These are phyloP conservation scores for Phodopus roborovskii DNA, from an alignment of 2,113 vertebrate species.

Conservation along the genomic window DNA sequence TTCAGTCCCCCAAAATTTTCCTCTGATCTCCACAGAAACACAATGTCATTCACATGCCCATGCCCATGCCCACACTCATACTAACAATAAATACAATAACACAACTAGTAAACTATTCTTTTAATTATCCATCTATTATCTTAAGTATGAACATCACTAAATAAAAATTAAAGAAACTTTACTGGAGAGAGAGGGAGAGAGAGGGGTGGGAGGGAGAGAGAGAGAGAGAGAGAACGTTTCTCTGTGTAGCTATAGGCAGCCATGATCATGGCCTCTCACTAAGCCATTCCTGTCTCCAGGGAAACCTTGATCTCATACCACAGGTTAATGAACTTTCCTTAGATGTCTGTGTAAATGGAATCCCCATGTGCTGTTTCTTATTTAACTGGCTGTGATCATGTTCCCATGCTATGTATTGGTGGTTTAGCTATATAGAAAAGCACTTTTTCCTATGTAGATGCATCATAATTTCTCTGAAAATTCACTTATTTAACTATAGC, in stretches of 20 bases:
- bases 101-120: conserved; percentile 38
- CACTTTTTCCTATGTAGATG: not conserved
- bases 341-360: not conserved
- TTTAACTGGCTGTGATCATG: not conserved
- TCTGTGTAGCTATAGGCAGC: not conserved
- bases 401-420: not conserved
- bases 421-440: not conserved
- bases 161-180: conserved; percentile 8
- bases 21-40: not conserved
- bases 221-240: no score
- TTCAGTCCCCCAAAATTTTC: no score
- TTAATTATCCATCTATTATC: conserved; percentile 20
- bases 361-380: not conserved
- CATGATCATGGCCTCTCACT: not conserved
- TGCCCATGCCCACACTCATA: no score
- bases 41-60: no score
- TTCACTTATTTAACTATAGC: not conserved
- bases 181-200: not conserved
- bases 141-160: not conserved
- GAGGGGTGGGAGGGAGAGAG: no score
- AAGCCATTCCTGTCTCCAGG: not conserved
- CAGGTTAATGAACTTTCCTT: not conserved
- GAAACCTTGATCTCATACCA: not conserved
- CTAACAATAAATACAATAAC: not conserved
- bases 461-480: not conserved